Conservation (phyloP, 2,797 vertebrate species). For the Chromis chromis region DNA sequence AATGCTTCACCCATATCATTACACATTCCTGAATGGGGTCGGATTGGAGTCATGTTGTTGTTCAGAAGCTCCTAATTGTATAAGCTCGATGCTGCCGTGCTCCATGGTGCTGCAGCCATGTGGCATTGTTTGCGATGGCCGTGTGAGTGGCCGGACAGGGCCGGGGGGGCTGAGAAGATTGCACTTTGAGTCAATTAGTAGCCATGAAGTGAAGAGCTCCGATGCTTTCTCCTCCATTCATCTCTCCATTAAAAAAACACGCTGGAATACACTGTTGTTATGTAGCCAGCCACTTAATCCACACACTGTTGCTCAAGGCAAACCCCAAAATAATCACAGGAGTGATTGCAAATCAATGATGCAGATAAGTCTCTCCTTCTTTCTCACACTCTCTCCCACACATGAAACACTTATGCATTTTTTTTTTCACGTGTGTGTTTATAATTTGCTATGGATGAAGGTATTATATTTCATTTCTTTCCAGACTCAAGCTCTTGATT, state of each 20-base stretch:
- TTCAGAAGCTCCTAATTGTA: constrained; percentile 30
- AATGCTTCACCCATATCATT: neutral
- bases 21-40: neutral
- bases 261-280: constrained; percentile 57
- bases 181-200: constrained; percentile 74
- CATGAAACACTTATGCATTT: constrained; percentile 24
- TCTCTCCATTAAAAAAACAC: constrained; percentile 44
- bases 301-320: constrained; percentile 59
- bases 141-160: constrained; percentile 42
- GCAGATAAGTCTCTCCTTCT: constrained; percentile 46
- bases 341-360: constrained; percentile 67
- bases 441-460: constrained; percentile 5
- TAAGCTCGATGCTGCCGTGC: constrained; percentile 42
- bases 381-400: constrained; percentile 46
- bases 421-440: constrained; percentile 8
- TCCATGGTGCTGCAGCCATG: constrained; percentile 33
- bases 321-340: constrained; percentile 61
- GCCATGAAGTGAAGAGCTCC: constrained; percentile 56
- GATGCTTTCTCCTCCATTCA: constrained; percentile 56
- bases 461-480: constrained; percentile 9
- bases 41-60: neutral
- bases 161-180: constrained; percentile 46
- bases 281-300: constrained; percentile 62
- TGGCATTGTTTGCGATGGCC: constrained; percentile 59
- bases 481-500: neutral